Conservation (phyloP, 2,113 vertebrate species). For the Sinocyclocheilus rhinocerous region DNA sequence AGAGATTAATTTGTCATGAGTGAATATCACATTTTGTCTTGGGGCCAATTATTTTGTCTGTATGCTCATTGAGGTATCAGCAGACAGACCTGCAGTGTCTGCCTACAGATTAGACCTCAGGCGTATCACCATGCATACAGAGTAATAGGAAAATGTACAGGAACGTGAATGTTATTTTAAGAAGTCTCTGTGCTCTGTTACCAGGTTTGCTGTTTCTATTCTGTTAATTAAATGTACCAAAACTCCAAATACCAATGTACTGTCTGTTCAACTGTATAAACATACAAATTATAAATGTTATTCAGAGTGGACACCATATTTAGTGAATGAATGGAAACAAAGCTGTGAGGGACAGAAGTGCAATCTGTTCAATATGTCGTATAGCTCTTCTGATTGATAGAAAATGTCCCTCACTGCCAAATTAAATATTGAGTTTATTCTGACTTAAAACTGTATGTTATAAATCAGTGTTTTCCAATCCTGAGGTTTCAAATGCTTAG, state of each 20-base stretch:
- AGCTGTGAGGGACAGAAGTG: not conserved
- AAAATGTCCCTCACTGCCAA: not conserved
- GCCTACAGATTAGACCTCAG: constrained; percentile 9
- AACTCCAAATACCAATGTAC: not conserved
- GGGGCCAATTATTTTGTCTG: constrained; percentile 53
- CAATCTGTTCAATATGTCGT: not conserved
- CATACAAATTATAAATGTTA: not conserved
- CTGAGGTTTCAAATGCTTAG: not conserved
- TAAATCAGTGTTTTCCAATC: not conserved
- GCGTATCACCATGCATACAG: constrained; percentile 43
- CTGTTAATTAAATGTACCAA: not conserved
- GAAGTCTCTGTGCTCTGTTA: not conserved
- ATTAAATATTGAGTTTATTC: too few species aligned
- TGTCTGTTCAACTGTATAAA: not conserved
- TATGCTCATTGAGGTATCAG: constrained; percentile 52
- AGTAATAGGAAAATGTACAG: constrained; percentile 46
- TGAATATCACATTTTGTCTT: constrained; percentile 62
- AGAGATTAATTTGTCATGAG: constrained; percentile 41
- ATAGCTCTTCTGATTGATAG: not conserved
- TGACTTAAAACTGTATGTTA: not conserved
- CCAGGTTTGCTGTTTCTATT: not conserved
- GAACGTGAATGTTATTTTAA: not conserved
- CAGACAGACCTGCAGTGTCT: constrained; percentile 41
- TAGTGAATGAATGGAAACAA: not conserved
- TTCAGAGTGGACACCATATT: not conserved